Evolutionary conservation across 2,888 invertebrate genomes (phyloP).

Genomic region (Leptinotarsa haldemani): DNA sequence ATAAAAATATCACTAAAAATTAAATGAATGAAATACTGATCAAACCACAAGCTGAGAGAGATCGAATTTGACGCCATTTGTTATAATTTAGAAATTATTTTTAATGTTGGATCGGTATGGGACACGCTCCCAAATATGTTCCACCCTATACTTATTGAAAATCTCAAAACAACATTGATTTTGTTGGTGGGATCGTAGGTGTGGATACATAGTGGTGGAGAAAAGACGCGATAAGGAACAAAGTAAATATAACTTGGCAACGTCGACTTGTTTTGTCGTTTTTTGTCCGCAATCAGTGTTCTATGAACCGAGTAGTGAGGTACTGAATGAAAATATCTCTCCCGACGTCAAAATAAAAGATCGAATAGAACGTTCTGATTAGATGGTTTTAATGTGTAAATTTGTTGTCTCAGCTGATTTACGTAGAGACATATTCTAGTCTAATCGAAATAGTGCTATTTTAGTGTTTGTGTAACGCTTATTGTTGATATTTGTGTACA

Average conservation of each 20-base stretch:
- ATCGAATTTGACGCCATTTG: too few species aligned
- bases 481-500: constrained; percentile 42
- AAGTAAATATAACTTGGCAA: constrained; percentile 9
- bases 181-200: neutral
- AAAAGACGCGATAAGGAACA: neutral
- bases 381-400: constrained; percentile 36
- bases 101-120: too few species aligned
- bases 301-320: constrained; percentile 24
- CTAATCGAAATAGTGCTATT: constrained; percentile 32
- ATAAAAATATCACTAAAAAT: too few species aligned
- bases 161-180: neutral
- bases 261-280: constrained; percentile 6
- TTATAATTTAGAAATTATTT: too few species aligned
- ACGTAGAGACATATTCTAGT: constrained; percentile 27
- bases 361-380: constrained; percentile 32
- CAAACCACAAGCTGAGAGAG: too few species aligned
- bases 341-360: constrained; percentile 36
- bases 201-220: neutral
- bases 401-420: constrained; percentile 33
- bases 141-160: neutral
- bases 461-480: constrained; percentile 36
- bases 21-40: too few species aligned
- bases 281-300: constrained; percentile 24
- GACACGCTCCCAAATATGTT: neutral
- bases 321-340: constrained; percentile 35